Base-by-base conservation (phyloP, 2,113 vertebrate genomes). In the Brienomyrus longianalis region DNA sequence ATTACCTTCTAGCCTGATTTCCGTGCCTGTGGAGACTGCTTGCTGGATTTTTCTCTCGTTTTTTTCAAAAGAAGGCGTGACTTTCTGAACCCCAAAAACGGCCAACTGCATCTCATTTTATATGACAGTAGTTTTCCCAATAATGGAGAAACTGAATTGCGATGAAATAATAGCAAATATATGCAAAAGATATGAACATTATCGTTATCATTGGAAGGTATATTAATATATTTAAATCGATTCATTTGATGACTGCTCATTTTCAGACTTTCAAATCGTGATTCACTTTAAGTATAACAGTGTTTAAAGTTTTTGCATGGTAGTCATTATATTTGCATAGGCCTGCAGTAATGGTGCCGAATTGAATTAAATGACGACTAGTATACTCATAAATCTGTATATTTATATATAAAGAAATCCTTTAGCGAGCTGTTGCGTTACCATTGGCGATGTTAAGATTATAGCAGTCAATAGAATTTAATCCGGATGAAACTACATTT, bases 21-120 rank as follows among this genome's bases (percentile, higher is more conserved):
- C 47, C 48, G 9, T 62, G 54, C 50, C 48, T n/a, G 45, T n/a
- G 93, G 91, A 88, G 94, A 94, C 95, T 95, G 94, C 94, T 2
- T 85, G 39, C 19, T 47, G 56, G 70, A 1, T 87, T 88, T 13
- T 21, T 90, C 11, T 89, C 10, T 62, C 31, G 31, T 74, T 89
- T 84, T 31, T 86, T 88, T 92, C 59, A n/a, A 92, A 93, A 19
- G 89, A 23, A 91, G 91, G 91, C 88, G 86, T 45, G 83, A 89
- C 90, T 92, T 45, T 85, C 45, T 88, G 77, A 5, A 13, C 31
- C 47, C 88, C 17, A 43, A 51, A 56, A 19, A 23, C 27, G 45
- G 51, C 50, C 70, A 89, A 43, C n/a, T 89, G 70, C 17, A 0
- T 21, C 27, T 43, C 3, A 52, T 80, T 83, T 89, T 54, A 56